Evolutionary conservation across 2,888 invertebrate species (phyloP), one percentile per base, ranked within the genome.

Genomic region (Sinodicranocentrus sp.): DNA sequence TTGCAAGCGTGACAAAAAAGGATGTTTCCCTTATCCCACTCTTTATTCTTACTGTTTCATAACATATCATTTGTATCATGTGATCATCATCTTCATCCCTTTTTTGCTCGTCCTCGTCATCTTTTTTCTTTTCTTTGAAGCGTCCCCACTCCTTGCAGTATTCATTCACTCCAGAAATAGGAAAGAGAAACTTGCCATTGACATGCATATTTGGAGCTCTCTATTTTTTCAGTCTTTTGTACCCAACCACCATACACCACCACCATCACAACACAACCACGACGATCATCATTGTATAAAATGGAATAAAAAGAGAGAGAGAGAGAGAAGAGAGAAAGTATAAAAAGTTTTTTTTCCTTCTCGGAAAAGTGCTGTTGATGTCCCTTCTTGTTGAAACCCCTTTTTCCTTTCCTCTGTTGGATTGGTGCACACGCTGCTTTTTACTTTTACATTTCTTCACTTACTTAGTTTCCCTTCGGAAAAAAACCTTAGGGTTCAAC

Each of bases 401-500:
- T 76, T n/a, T 57, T 65, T 17, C 44, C 52, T 44, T 59, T 77
- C 8, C 65, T 76, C 21, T 59, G 65, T 65, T 67, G 67, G 17
- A 19, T 6, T 21, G 13, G 21, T 19, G 19, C 52, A 52, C 52
- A 17, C 52, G 26, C 57, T 15, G 43, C 33, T 70, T 57, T 21
- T 26, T 73, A 23, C 73, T 73, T 61, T 33, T 28, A 44, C 43
- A 57, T 33, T 71, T 23, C 67, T 71, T 76, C 67, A 67, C 76
- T 52, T 76, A 71, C 54, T 70, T 71, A 71, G 52, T 63, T 67
- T 65, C 25, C 33, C 52, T 67, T 70, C 59, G 44, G 57, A n/a
- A 72, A 68, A 78, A 82, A 85, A 61, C 67, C 57, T 57, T 82
- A 67, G 84, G 86, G 86, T 84, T 86, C 85, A 86, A 86, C 84